Conservation (phyloP, 2,888 invertebrate species). For the Eledona agricola region DNA sequence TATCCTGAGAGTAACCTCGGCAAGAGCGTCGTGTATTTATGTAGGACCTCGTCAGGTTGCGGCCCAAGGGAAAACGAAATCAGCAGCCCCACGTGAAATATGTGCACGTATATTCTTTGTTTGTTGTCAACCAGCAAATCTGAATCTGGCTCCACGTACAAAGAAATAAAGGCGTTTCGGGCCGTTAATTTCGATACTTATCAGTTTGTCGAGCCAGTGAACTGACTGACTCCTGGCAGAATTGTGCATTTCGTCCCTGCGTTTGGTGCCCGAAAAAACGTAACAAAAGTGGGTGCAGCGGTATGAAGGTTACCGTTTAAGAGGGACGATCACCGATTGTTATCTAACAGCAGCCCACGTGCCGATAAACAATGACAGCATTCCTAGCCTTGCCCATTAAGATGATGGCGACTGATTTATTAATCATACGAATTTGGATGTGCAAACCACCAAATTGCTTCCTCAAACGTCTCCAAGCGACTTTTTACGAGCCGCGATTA, state of each 20-base stretch:
- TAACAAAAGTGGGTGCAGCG: conserved; percentile 24
- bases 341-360: conserved; percentile 35
- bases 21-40: no score
- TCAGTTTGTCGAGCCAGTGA: conserved; percentile 15
- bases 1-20: no score
- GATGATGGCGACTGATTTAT: conserved; percentile 18
- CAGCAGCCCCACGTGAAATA: no score
- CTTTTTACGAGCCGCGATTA: no score
- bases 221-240: conserved; percentile 18
- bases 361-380: conserved; percentile 37
- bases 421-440: conserved; percentile 17
- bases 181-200: conserved; percentile 23
- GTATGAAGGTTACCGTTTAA: conserved; percentile 31
- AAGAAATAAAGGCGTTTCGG: conserved; percentile 17
- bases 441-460: no score
- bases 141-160: not conserved
- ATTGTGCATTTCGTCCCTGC: conserved; percentile 18
- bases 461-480: no score
- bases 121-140: conserved; percentile 28
- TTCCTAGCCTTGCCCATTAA: conserved; percentile 30
- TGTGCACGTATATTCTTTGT: conserved; percentile 36
- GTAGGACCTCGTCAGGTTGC: no score
- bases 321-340: conserved; percentile 29
- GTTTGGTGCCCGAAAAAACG: conserved; percentile 15
- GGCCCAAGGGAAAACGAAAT: no score